Evolutionary conservation across 2,113 vertebrate species (phyloP).

Genomic region (Paraplagusia blochii): DNA sequence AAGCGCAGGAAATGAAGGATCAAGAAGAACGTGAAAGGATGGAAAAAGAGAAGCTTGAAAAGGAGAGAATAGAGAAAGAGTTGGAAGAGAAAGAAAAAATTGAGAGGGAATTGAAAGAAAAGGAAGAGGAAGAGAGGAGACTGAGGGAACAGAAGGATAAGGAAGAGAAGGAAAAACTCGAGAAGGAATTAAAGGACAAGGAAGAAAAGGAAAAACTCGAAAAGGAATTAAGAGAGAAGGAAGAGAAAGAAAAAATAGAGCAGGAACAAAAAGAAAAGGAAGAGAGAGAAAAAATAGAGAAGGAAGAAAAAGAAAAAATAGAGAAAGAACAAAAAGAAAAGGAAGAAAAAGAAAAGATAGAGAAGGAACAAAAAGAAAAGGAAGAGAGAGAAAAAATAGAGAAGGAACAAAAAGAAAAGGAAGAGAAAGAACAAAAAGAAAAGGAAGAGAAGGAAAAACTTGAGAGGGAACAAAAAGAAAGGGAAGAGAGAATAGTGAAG

Average conservation of each 20-base stretch:
- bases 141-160: constrained; percentile 14
- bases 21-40: neutral
- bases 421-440: neutral
- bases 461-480: constrained; percentile 21
- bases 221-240: constrained; percentile 3
- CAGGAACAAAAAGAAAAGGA: constrained; percentile 58
- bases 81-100: constrained; percentile 7
- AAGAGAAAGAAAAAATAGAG: constrained; percentile 9
- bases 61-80: constrained; percentile 11
- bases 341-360: constrained; percentile 4
- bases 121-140: constrained; percentile 2
- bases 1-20: neutral
- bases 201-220: constrained; percentile 3
- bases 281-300: constrained; percentile 7
- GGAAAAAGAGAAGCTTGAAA: constrained; percentile 29
- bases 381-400: constrained; percentile 19
- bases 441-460: constrained; percentile 17
- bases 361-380: constrained; percentile 7
- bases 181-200: constrained; percentile 1
- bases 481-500: no score
- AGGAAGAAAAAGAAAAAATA: neutral
- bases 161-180: constrained; percentile 5
- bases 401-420: constrained; percentile 14
- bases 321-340: constrained; percentile 11
- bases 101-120: constrained; percentile 20